phyloP scores from a whole-genome alignment of 2,113 vertebrate species.

The Elaphurus davidianus region DNA sequence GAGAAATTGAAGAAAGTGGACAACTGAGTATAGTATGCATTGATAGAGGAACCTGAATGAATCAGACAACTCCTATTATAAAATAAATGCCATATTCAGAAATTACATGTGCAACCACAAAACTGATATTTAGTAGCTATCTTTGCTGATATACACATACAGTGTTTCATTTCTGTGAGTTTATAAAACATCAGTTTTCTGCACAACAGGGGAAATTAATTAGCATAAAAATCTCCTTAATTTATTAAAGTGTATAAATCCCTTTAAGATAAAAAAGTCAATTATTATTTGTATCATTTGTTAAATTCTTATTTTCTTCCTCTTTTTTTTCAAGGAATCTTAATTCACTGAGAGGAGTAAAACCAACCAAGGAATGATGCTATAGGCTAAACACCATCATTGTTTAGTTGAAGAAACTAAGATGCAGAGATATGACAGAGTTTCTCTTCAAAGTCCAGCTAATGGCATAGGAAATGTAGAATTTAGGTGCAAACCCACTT shows the following conservation, averaged over 20 bases:
- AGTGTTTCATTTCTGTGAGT: background rate
- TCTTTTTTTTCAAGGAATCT: background rate
- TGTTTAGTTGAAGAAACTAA: background rate
- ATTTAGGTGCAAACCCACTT: background rate
- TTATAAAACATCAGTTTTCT: slow-evolving; percentile 13
- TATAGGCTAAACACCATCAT: background rate
- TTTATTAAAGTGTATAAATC: background rate
- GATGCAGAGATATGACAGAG: background rate
- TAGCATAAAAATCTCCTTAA: background rate
- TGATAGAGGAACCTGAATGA: background rate
- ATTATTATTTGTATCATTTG: background rate
- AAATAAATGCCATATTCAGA: background rate
- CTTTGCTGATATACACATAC: background rate
- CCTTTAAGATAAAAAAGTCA: background rate
- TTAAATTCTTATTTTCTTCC: background rate
- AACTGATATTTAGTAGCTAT: background rate
- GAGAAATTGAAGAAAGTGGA: background rate
- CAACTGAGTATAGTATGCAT: background rate
- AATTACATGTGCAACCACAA: background rate
- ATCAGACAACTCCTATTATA: background rate
- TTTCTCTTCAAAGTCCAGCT: background rate
- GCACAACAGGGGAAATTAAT: background rate
- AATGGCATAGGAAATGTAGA: background rate
- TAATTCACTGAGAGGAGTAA: background rate
- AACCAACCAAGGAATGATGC: background rate